A percentile compares a stretch with the other conserved stretches of the same genome.
phyloP scores from a whole-genome alignment of 2,113 vertebrate species.

The Prolemur simus region DNA sequence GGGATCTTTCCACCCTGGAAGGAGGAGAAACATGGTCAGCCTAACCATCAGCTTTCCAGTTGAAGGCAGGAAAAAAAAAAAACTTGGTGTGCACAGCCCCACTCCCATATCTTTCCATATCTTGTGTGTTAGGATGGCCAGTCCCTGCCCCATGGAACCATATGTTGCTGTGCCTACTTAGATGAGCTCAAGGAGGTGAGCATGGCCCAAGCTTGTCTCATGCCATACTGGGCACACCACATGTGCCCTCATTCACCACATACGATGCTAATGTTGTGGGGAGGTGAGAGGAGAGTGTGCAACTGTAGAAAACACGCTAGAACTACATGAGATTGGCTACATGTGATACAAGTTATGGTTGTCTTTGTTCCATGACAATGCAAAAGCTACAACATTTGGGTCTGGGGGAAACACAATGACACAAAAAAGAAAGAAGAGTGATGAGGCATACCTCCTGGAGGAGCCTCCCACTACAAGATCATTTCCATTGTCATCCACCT shows the following conservation, averaged over 20 bases:
- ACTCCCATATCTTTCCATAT: fast-evolving
- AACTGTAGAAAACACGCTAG: fast-evolving
- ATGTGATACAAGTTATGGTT: fast-evolving
- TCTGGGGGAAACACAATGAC: background rate
- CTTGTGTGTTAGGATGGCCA: background rate
- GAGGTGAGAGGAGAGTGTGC: no score
- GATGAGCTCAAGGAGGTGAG: background rate
- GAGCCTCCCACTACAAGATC: background rate
- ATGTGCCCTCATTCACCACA: background rate
- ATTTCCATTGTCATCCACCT: fast-evolving
- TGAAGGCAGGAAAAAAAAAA: background rate
- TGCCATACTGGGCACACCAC: fast-evolving
- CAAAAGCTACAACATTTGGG: background rate
- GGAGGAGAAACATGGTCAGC: conserved; percentile 45
- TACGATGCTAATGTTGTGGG: background rate
- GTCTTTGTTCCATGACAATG: background rate
- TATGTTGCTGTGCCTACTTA: background rate
- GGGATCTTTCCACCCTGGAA: conserved; percentile 89
- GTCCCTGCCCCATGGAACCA: fast-evolving
- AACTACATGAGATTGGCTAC: fast-evolving
- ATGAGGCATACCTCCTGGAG: background rate
- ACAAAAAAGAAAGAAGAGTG: background rate
- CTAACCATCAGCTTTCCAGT: background rate
- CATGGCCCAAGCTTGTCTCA: background rate
- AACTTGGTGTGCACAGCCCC: fast-evolving